Evolutionary conservation across 2,888 invertebrate genomes (phyloP).

Genomic region (Amiota communis): DNA sequence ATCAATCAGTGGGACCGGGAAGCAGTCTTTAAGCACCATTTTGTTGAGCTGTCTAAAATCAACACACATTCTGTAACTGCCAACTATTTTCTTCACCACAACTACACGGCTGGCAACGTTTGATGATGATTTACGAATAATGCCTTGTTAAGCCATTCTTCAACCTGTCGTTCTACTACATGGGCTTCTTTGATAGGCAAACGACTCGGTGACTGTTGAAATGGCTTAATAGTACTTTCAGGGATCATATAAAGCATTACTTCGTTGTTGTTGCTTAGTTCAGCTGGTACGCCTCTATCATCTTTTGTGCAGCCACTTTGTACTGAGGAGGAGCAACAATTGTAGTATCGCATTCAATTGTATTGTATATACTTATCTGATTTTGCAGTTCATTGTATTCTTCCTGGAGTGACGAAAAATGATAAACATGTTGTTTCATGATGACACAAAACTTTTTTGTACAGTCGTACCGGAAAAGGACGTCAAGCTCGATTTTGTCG

Average conservation of each 20-base stretch:
- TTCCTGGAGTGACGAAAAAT: too few relatives aligned
- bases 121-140: constrained; percentile 11
- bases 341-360: not conserved
- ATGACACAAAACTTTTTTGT: too few relatives aligned
- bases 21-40: constrained; percentile 3
- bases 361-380: not conserved
- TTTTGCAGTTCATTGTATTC: not conserved
- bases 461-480: too few relatives aligned
- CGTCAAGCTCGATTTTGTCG: too few relatives aligned
- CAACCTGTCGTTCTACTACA: constrained; percentile 6
- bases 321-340: not conserved
- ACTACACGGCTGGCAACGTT: constrained; percentile 14
- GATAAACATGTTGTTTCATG: too few relatives aligned
- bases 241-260: not conserved
- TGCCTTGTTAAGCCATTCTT: constrained; percentile 5
- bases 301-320: not conserved
- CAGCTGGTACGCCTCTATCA: not conserved
- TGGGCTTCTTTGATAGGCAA: not conserved
- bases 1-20: not conserved
- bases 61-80: not conserved
- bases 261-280: not conserved
- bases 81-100: constrained; percentile 13
- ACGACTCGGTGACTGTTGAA: not conserved
- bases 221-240: not conserved
- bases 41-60: too few relatives aligned